Evolutionary conservation across 2,113 vertebrate species (phyloP).

Genomic region (Notarius quadriscutis): DNA sequence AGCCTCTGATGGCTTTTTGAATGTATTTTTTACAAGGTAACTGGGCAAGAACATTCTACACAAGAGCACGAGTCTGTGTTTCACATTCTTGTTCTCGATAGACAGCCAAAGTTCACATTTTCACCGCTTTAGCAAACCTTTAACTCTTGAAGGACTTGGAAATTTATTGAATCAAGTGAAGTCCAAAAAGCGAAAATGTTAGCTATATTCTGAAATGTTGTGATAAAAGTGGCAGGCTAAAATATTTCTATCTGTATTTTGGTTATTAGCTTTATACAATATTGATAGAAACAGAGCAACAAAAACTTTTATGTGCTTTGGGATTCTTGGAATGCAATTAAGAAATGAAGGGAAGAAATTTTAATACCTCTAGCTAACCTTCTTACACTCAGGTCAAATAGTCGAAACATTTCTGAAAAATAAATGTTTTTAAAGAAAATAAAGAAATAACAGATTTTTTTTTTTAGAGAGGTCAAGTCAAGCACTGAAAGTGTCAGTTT

Average conservation of each 20-base stretch:
- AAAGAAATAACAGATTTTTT: neutral
- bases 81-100: constrained; percentile 8
- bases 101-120: constrained; percentile 8
- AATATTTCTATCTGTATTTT: neutral
- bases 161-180: neutral
- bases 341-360: neutral
- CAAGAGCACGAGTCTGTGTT: neutral
- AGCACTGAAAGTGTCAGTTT: neutral
- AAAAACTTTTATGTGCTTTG: neutral
- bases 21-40: neutral
- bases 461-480: neutral
- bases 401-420: neutral
- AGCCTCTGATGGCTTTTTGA: neutral
- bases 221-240: neutral
- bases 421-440: neutral
- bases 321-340: neutral
- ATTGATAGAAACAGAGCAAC: neutral
- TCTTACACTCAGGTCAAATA: neutral
- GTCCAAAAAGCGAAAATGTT: neutral
- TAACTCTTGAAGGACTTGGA: neutral
- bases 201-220: neutral
- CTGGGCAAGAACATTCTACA: neutral
- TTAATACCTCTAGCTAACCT: neutral
- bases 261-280: neutral
- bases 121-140: neutral